phyloP scores from a whole-genome alignment of 2,113 vertebrate species.

The Dendropsophus ebraccatus region DNA sequence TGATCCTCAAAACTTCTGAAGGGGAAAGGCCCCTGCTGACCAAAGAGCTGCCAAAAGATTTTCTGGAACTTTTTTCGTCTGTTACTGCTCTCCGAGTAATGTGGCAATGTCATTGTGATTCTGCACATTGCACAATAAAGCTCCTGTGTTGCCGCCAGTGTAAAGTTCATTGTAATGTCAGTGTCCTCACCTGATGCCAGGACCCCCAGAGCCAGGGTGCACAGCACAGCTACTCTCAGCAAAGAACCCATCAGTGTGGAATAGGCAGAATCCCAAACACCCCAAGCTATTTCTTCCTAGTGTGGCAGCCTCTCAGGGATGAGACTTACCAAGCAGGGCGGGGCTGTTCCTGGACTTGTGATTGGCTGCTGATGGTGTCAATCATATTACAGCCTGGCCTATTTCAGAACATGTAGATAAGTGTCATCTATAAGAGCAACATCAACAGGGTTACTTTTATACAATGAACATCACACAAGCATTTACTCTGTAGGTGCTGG shows the following conservation, averaged over 20 bases:
- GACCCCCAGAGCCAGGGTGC: background rate
- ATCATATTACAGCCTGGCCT: background rate
- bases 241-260: background rate
- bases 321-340: background rate
- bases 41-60: no score
- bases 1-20: no score
- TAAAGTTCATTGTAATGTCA: background rate
- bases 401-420: background rate
- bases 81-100: background rate
- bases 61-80: no score
- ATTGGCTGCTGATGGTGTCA: background rate
- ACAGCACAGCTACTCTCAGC: background rate
- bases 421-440: background rate
- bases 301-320: background rate
- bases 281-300: background rate
- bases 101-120: no score
- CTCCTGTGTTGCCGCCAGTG: background rate
- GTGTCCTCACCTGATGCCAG: conserved; percentile 16
- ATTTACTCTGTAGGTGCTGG: no score
- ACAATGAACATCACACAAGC: no score
- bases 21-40: background rate
- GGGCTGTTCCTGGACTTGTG: background rate
- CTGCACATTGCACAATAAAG: background rate
- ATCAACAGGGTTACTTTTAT: no score
- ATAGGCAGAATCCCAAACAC: background rate